Evolutionary conservation across 2,888 invertebrate genomes (phyloP), one percentile per base, ranked within the genome.

Genomic region (Eristalis arbustorum): DNA sequence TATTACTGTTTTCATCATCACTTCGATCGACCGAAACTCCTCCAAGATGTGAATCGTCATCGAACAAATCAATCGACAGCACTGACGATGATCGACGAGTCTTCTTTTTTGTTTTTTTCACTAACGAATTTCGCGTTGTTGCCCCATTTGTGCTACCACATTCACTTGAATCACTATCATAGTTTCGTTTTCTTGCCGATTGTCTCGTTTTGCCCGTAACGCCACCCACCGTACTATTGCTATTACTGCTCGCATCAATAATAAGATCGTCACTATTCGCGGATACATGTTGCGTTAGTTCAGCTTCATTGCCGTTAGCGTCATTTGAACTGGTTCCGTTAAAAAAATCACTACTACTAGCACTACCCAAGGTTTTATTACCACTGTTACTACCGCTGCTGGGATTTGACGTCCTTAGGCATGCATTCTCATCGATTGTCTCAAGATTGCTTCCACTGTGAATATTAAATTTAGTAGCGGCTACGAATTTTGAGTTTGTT

Each of bases 171-270:
- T 89, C 80, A 90, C 89, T 88, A 72, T 93, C 92, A 76, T 91
- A 93, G 79, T 91, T 91, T 18, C 93, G 90, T 89, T 92, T 92
- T 28, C 92, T 90, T 8, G 91, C 73, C 23, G 90, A 88, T 78
- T 88, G 79, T 72, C 85, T 69, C 59, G 84, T 80, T 88, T 84
- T 85, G 8, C 67, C 84, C 18, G 72, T 63, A 31, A 66, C 74
- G 61, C 67, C 73, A 31, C 84, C 82, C 5, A 82, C 79, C 57
- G 68, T 82, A 76, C 84, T 85, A 79, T 85, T 88, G 34, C 84
- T 88, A 79, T 77, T 88, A 42, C 82, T 88, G 68, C 84, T 82
- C 40, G 83, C 84, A 42, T 84, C 84, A 40, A 83, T 84, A 49
- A 84, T 78, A 5, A 84, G 59, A 73, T 84, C 88, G 71, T 76